Conservation (phyloP, 2,113 vertebrate species). For the Gymnobelideus leadbeateri region DNA sequence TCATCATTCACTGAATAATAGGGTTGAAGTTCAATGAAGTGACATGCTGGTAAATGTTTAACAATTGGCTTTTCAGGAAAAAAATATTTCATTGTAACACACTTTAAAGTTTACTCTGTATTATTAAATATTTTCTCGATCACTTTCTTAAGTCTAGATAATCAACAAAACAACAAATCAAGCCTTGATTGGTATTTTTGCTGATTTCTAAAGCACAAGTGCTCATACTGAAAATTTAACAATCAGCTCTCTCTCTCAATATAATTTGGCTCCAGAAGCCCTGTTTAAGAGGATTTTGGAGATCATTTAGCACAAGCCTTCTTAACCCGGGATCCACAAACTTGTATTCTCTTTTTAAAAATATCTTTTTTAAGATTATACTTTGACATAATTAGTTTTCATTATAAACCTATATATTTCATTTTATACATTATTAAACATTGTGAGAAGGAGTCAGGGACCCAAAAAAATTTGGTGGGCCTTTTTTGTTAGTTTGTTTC, state of each 20-base stretch:
- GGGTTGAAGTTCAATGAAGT: not conserved
- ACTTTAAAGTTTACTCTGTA: not conserved
- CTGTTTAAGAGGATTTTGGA: not conserved
- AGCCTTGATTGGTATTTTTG: not conserved
- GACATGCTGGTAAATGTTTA: not conserved
- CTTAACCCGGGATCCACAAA: not conserved
- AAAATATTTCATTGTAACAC: not conserved
- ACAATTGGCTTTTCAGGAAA: not conserved
- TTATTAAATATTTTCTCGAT: not conserved
- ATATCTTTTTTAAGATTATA: not conserved
- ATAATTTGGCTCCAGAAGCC: not conserved
- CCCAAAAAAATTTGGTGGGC: not conserved
- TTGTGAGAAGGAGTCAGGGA: not conserved
- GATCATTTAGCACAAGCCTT: not conserved
- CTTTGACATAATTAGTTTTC: constrained; percentile 13
- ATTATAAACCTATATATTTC: not conserved
- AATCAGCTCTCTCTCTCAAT: not conserved
- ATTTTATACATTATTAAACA: not conserved
- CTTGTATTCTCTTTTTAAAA: not conserved
- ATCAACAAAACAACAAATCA: not conserved
- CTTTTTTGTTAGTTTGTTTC: too few species aligned
- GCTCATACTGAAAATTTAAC: not conserved
- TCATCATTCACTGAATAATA: not conserved
- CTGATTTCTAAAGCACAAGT: not conserved
- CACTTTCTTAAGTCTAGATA: not conserved